phyloP scores from a whole-genome alignment of 2,888 invertebrate genomes.

The Apodemia hepburni region DNA sequence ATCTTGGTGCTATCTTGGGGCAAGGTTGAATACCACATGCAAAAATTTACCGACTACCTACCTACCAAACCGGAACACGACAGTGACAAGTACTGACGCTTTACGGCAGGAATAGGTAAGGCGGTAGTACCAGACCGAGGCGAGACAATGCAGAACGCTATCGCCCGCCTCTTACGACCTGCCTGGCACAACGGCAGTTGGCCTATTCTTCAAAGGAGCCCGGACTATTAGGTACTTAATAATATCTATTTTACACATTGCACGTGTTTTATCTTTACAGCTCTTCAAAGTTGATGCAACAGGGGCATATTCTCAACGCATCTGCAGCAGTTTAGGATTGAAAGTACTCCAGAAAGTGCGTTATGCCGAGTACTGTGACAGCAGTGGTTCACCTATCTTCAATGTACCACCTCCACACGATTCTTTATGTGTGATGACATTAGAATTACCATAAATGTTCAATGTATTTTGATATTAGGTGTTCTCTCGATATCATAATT shows the following conservation, averaged over 20 bases:
- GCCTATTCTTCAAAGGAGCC: no score
- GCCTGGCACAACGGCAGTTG: no score
- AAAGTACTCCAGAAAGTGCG: constrained; percentile 81
- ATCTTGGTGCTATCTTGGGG: no score
- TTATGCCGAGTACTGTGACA: constrained; percentile 86
- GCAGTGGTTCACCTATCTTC: constrained; percentile 80
- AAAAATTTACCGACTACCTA: no score
- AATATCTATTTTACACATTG: background rate
- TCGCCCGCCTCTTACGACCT: no score
- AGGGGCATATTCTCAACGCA: constrained; percentile 88
- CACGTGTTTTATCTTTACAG: constrained; percentile 59
- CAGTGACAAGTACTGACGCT: no score
- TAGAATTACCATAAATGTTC: constrained; percentile 52
- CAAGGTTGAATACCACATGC: no score
- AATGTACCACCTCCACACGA: constrained; percentile 84
- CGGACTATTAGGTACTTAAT: no score
- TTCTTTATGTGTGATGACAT: constrained; percentile 85
- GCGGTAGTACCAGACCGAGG: no score
- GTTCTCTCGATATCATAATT: background rate
- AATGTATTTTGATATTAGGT: constrained; percentile 12
- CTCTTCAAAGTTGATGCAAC: constrained; percentile 91
- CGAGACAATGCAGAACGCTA: no score
- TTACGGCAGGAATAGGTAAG: no score
- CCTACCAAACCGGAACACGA: no score
- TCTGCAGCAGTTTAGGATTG: constrained; percentile 85